Evolutionary conservation across 2,797 vertebrate species (phyloP).

Genomic region (Thunnus albacares): DNA sequence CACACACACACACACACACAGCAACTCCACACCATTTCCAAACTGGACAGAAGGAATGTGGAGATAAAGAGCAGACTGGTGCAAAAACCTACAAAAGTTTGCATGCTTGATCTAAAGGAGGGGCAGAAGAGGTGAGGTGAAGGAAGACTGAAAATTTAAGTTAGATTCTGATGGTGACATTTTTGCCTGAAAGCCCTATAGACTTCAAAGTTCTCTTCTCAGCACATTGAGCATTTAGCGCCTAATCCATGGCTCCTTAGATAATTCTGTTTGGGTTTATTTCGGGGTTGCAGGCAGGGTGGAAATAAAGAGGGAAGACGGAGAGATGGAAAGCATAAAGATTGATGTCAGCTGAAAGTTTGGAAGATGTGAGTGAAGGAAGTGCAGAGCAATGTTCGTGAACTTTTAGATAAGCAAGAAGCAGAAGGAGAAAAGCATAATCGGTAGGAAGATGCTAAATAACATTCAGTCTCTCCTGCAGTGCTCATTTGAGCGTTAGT

Average conservation of each 20-base stretch:
- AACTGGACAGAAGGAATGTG: not conserved
- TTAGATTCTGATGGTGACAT: constrained; percentile 74
- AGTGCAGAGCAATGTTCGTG: constrained; percentile 51
- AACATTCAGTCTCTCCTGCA: constrained; percentile 9
- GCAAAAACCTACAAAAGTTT: constrained; percentile 20
- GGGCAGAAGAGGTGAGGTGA: constrained; percentile 24
- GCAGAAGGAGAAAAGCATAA: not conserved
- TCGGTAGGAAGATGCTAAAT: constrained; percentile 11
- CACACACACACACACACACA: not conserved
- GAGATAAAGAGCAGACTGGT: constrained; percentile 11
- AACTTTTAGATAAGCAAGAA: constrained; percentile 46
- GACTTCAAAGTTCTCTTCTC: constrained; percentile 78
- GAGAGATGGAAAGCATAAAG: constrained; percentile 53
- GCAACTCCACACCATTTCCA: not conserved
- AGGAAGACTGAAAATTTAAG: constrained; percentile 55
- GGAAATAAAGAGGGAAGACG: constrained; percentile 52
- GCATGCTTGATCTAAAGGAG: constrained; percentile 29
- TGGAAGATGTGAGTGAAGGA: constrained; percentile 36
- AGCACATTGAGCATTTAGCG: constrained; percentile 75
- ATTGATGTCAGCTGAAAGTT: constrained; percentile 60
- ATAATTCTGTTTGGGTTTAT: constrained; percentile 81
- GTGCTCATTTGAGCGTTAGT: constrained; percentile 27
- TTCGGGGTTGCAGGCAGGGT: constrained; percentile 69
- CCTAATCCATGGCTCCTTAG: constrained; percentile 77
- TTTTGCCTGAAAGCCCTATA: constrained; percentile 72